Evolutionary conservation across 2,113 vertebrate species (phyloP).

Genomic region (Gila orcuttii): DNA sequence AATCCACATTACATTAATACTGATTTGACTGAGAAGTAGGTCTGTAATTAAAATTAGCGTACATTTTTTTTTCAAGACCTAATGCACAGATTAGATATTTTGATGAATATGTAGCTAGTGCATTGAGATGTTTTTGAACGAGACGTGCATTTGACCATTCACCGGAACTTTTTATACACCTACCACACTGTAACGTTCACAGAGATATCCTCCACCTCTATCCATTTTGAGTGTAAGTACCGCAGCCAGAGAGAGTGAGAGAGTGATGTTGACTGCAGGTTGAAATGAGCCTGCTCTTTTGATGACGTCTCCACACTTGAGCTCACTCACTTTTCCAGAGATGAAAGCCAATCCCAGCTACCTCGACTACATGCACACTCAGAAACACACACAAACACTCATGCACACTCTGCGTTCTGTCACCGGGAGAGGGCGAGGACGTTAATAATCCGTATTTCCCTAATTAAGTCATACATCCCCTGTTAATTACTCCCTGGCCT

Average conservation of each 20-base stretch:
- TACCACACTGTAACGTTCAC: background rate
- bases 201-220: background rate
- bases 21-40: background rate
- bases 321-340: constrained; percentile 8
- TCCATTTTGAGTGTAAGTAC: constrained; percentile 21
- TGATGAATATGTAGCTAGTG: background rate
- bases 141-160: background rate
- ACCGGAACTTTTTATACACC: background rate
- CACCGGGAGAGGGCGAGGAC: constrained; percentile 73
- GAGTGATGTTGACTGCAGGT: constrained; percentile 28
- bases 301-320: constrained; percentile 27
- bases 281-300: constrained; percentile 37
- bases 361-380: constrained; percentile 16
- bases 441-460: constrained; percentile 80
- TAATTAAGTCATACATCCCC: constrained; percentile 71
- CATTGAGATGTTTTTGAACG: background rate
- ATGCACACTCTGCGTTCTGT: constrained; percentile 54
- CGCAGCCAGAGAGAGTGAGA: background rate
- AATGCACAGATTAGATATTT: background rate
- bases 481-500: constrained; percentile 73
- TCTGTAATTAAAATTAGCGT: background rate
- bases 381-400: constrained; percentile 7
- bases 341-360: constrained; percentile 38
- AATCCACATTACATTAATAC: background rate
- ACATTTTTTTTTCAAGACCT: background rate